Conservation (phyloP, 2,113 vertebrate genomes). For the Apodemus speciosus region DNA sequence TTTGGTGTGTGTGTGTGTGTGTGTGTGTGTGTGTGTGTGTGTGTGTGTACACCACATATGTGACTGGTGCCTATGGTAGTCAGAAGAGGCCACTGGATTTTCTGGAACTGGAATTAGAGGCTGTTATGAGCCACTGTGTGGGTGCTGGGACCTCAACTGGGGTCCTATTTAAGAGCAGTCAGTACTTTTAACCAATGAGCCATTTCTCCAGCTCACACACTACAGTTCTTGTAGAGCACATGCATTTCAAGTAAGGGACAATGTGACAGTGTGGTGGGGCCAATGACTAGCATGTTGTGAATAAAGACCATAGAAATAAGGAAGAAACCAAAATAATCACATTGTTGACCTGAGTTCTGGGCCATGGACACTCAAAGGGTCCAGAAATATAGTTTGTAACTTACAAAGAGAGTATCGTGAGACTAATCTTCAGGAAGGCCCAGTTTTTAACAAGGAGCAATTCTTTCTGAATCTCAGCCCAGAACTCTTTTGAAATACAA, state of each 20-base stretch:
- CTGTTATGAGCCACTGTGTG: not conserved
- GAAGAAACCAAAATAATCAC: conserved; percentile 33
- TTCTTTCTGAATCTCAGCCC: conserved; percentile 15
- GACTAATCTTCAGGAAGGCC: not conserved
- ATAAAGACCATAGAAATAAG: not conserved
- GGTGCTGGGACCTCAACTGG: not conserved
- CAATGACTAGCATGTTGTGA: not conserved
- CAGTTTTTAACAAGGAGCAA: not conserved
- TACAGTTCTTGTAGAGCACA: not conserved
- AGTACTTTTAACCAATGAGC: not conserved
- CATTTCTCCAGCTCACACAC: not conserved
- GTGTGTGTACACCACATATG: not conserved
- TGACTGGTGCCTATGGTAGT: not conserved
- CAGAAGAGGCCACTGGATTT: not conserved
- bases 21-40: too few species aligned
- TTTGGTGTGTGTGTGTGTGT: too few species aligned
- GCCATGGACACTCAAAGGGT: not conserved
- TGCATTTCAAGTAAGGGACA: not conserved
- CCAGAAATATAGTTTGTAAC: conserved; percentile 21
- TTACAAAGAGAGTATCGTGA: conserved; percentile 29
- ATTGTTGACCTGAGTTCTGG: not conserved
- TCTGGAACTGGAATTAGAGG: not conserved
- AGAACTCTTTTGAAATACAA: conserved; percentile 42
- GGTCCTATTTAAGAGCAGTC: too few species aligned
- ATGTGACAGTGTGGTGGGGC: not conserved